Base-by-base conservation (phyloP, 2,797 vertebrate species). In the Cottoperca gobio region DNA sequence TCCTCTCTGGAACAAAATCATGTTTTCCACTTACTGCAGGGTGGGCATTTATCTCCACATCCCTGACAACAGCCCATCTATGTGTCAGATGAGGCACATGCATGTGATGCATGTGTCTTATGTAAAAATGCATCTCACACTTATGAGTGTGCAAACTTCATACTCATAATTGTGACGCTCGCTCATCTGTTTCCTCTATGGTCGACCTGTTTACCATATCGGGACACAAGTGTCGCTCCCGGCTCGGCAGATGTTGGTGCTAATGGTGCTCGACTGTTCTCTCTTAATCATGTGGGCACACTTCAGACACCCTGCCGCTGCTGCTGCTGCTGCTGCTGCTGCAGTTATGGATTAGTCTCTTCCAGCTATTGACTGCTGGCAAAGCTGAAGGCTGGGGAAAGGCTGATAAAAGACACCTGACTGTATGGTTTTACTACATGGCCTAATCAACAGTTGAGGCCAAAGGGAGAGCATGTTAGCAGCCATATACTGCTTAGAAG, bases 311-410 rank as follows among this genome's bases (percentile, higher is more conserved):
- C 82, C 70, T 50, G 84, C 86, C 46, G 54, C 54, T 8, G n/a
- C 3, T 39, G 13, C n/a, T n/a, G n/a, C n/a, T 81, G 79, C 84
- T 63, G 78, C 80, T 70, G 79, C 86, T 76, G 79, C 84, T 73
- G 81, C 88, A 70, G 86, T 87, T 89, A 92, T 91, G 85, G 92
- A 92, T 93, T 91, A 83, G 85, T 82, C 81, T 86, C 75, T 85
- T 87, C 81, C 84, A 86, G 81, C 79, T 87, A 93, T 89, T 80
- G 90, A 91, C 89, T 86, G 73, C 80, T 54, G 81, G 82, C 21
- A 63, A 62, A 59, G 81, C 82, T 81, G 74, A 78, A 76, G 85
- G 86, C 89, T 90, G 90, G 70, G 46, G 70, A 73, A 79, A 83
- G 83, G 62, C 89, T 87, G 91, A 94, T 93, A 92, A 92, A 92